Evolutionary conservation across 92 coral and sea anemone genomes (phyloP).

Genomic region (Porites cylindrica): DNA sequence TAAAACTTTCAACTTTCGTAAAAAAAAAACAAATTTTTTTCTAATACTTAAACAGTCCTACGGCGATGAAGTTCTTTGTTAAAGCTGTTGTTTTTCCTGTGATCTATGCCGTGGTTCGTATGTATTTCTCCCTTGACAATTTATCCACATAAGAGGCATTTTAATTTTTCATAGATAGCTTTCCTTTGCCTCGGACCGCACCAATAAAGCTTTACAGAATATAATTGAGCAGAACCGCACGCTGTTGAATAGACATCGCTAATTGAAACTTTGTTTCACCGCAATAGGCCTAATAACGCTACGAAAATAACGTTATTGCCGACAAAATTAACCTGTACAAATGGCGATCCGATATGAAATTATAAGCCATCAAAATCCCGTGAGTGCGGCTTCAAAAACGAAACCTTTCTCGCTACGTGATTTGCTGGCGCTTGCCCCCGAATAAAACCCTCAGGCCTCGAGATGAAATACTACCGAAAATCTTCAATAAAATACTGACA

Average conservation of each 20-base stretch:
- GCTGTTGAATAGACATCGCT: slow-evolving; percentile 78
- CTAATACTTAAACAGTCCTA: neutral
- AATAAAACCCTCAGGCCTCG: neutral
- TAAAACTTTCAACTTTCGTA: neutral
- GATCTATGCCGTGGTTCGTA: neutral
- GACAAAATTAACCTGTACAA: slow-evolving; percentile 69
- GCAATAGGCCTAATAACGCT: slow-evolving; percentile 83
- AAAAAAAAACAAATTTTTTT: neutral
- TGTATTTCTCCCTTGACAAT: slow-evolving; percentile 53
- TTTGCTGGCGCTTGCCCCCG: slow-evolving; percentile 8
- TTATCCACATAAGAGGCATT: slow-evolving; percentile 66
- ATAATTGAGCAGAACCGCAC: slow-evolving; percentile 80
- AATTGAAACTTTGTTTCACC: slow-evolving; percentile 96
- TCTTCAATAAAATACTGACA: slow-evolving; percentile 9
- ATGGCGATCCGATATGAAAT: slow-evolving; percentile 41
- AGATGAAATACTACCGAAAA: slow-evolving; percentile 18
- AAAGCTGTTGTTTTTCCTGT: neutral
- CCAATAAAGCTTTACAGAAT: slow-evolving; percentile 74
- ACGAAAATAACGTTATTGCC: slow-evolving; percentile 84
- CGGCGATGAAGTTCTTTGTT: neutral
- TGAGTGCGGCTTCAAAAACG: neutral
- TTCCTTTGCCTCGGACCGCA: slow-evolving; percentile 77
- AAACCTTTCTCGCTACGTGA: neutral
- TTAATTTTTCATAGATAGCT: slow-evolving; percentile 83
- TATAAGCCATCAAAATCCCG: neutral